These are phyloP conservation scores for Nematolebias whitei DNA, from an alignment of 2,113 vertebrate species.

Conservation along the genomic window DNA sequence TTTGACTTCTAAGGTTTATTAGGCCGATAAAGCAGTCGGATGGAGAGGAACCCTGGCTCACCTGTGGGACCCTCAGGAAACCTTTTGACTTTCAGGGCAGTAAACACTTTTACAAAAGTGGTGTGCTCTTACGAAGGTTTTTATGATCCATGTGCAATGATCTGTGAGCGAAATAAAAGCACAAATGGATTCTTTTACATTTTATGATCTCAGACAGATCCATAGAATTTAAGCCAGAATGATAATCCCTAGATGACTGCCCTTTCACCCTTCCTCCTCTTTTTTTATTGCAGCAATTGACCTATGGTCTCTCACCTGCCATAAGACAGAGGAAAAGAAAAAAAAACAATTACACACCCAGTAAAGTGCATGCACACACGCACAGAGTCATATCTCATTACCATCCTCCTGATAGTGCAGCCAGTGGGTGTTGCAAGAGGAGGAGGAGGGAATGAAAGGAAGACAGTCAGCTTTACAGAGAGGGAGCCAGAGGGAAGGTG, in stretches of 20 bases:
- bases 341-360: conserved; percentile 57
- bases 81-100: conserved; percentile 1
- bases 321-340: conserved; percentile 44
- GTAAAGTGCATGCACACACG: conserved; percentile 27
- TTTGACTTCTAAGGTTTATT: conserved; percentile 72
- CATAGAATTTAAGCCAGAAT: conserved; percentile 6
- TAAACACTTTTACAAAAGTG: neutral
- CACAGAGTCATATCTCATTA: conserved; percentile 75
- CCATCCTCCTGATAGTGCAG: conserved; percentile 73
- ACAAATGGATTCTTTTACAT: neutral
- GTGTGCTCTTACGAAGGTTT: conserved; percentile 3
- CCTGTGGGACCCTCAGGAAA: conserved; percentile 50
- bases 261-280: conserved; percentile 32
- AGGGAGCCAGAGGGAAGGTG: conserved; percentile 30
- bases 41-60: conserved; percentile 61
- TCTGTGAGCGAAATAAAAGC: neutral
- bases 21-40: conserved; percentile 71
- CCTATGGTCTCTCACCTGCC: conserved; percentile 64
- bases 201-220: neutral
- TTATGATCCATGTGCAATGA: conserved; percentile 1
- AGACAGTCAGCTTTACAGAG: conserved; percentile 52
- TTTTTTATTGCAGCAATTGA: conserved; percentile 75
- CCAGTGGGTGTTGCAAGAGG: conserved; percentile 66
- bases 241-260: conserved; percentile 13
- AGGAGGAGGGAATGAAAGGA: conserved; percentile 67